phyloP scores from a whole-genome alignment of 2,797 vertebrate genomes.

The Arnoldichthys spilopterus region DNA sequence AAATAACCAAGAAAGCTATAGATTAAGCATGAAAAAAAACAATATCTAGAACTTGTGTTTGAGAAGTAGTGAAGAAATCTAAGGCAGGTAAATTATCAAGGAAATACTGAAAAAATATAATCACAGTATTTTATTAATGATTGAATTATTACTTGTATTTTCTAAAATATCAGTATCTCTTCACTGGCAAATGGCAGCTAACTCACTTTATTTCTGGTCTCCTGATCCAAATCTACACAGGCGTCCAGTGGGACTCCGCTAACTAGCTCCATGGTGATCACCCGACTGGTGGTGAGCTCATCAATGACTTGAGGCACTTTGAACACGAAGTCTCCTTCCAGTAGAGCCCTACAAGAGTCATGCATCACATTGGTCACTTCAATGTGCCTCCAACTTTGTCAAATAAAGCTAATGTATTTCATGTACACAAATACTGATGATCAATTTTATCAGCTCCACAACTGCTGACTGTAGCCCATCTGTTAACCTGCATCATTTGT shows the following conservation, averaged over 20 bases:
- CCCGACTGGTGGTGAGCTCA: conserved; percentile 77
- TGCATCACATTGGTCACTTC: background rate
- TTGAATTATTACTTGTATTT: too few species aligned
- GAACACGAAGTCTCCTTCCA: conserved; percentile 81
- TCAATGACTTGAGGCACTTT: conserved; percentile 83
- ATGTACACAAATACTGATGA: too few species aligned
- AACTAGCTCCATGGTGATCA: conserved; percentile 86
- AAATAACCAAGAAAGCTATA: too few species aligned
- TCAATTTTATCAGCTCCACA: too few species aligned
- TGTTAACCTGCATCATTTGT: too few species aligned
- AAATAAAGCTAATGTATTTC: background rate
- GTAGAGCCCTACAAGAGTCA: conserved; percentile 73
- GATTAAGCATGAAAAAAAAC: too few species aligned
- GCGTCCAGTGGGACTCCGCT: conserved; percentile 86
- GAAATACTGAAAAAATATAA: too few species aligned
- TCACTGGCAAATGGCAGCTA: background rate
- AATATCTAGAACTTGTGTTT: too few species aligned
- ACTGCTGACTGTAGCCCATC: too few species aligned
- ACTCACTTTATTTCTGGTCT: conserved; percentile 81
- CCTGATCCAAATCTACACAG: conserved; percentile 83
- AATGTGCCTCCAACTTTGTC: background rate
- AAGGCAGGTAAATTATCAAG: too few species aligned
- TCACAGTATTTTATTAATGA: too few species aligned
- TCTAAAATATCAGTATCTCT: background rate
- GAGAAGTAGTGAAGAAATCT: too few species aligned